Evolutionary conservation across 2,797 vertebrate species (phyloP).

Genomic region (Okamejei kenojei): DNA sequence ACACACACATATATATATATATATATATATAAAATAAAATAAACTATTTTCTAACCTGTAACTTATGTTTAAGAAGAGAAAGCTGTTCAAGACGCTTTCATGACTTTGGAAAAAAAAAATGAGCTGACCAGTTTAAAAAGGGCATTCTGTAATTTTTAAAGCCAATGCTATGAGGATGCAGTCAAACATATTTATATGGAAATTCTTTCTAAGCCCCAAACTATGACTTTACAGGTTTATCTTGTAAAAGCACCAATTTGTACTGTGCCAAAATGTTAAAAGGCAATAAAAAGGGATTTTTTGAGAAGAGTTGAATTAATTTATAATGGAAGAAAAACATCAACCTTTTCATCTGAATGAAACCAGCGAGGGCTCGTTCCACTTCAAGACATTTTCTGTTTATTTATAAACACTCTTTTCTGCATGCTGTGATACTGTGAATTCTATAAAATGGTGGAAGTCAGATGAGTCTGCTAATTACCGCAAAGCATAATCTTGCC

Average conservation of each 20-base stretch:
- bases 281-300: conserved; percentile 72
- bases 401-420: conserved; percentile 14
- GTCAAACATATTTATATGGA: conserved; percentile 68
- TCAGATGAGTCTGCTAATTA: conserved; percentile 27
- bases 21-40: conserved; percentile 64
- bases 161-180: conserved; percentile 64
- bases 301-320: conserved; percentile 39
- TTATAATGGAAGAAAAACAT: conserved; percentile 26
- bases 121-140: conserved; percentile 58
- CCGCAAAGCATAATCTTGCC: not conserved
- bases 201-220: conserved; percentile 65
- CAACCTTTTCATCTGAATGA: conserved; percentile 23
- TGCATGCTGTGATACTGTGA: conserved; percentile 30
- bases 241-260: conserved; percentile 78
- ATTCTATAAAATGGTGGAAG: conserved; percentile 34
- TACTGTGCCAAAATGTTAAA: conserved; percentile 79
- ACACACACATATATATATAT: conserved; percentile 54
- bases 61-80: conserved; percentile 76
- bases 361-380: conserved; percentile 28
- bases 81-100: conserved; percentile 59
- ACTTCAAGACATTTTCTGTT: conserved; percentile 17
- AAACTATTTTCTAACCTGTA: conserved; percentile 92
- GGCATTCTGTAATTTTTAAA: conserved; percentile 66
- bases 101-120: conserved; percentile 54
- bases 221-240: conserved; percentile 80